These are phyloP conservation scores for Spialia ferax DNA, from an alignment of 2,888 invertebrate species.

Conservation along the genomic window DNA sequence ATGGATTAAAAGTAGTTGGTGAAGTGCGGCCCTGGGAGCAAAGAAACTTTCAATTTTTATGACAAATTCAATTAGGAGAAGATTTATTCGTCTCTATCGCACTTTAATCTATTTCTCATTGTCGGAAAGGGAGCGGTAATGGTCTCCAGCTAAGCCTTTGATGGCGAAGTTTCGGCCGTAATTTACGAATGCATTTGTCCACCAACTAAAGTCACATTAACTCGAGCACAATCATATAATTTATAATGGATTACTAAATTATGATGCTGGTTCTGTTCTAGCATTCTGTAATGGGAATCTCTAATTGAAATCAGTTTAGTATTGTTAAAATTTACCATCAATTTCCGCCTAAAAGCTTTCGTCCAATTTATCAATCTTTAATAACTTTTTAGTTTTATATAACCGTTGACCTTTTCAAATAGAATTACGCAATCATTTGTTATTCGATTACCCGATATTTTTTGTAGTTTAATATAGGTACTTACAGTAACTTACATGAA, in stretches of 20 bases:
- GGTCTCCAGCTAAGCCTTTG: slow-evolving; percentile 58
- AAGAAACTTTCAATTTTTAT: slow-evolving; percentile 84
- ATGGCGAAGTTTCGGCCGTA: slow-evolving; percentile 63
- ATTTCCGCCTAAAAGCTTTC: slow-evolving; percentile 1
- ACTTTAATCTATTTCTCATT: slow-evolving; percentile 60
- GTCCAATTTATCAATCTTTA: neutral
- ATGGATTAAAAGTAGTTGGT: slow-evolving; percentile 84
- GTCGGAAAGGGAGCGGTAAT: slow-evolving; percentile 56
- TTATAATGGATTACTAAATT: slow-evolving; percentile 45
- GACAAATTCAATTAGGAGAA: slow-evolving; percentile 81
- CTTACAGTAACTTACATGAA: slow-evolving; percentile 11
- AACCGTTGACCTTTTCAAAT: neutral
- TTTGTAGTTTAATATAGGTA: neutral
- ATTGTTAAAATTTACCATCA: slow-evolving; percentile 12
- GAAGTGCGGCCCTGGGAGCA: slow-evolving; percentile 73
- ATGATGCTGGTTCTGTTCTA: slow-evolving; percentile 26
- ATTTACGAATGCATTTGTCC: slow-evolving; percentile 63
- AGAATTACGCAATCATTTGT: neutral
- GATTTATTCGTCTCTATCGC: slow-evolving; percentile 75
- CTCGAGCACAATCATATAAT: slow-evolving; percentile 50
- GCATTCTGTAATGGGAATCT: slow-evolving; percentile 24
- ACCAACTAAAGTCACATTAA: slow-evolving; percentile 59
- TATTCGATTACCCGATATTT: neutral
- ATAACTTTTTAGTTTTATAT: neutral
- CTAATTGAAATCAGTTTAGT: slow-evolving; percentile 31